A percentile compares a stretch with the other conserved stretches of the same genome.
Evolutionary conservation across 2,113 vertebrate species (phyloP).

Genomic region (Pseudopipra pipra): DNA sequence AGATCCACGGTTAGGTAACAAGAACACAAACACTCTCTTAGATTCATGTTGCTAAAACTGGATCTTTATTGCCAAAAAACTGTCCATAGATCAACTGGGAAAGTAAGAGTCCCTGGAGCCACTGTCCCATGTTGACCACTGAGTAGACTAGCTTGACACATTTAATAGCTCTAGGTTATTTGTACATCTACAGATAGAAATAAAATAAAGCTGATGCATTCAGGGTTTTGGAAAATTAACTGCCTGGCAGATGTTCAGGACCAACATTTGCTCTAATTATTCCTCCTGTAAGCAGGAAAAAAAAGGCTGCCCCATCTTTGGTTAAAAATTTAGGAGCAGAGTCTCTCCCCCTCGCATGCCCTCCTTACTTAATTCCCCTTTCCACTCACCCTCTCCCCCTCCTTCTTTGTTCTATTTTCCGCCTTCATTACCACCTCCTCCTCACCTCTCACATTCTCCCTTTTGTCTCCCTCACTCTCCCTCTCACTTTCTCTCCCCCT

Average conservation of each 20-base stretch:
- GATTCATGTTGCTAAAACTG: not conserved
- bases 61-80: not conserved
- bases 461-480: conserved; percentile 53
- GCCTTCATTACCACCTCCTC: conserved; percentile 58
- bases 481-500: conserved; percentile 17
- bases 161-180: not conserved
- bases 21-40: not conserved
- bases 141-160: not conserved
- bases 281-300: not conserved
- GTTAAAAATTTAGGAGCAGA: not conserved
- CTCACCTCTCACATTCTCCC: conserved; percentile 48
- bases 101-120: not conserved
- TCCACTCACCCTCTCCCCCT: not conserved
- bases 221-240: not conserved
- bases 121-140: not conserved
- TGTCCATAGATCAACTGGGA: not conserved
- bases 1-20: not conserved
- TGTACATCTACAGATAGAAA: not conserved
- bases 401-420: conserved; percentile 61
- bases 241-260: not conserved
- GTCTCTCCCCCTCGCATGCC: not conserved
- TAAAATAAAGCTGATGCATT: not conserved
- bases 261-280: conserved; percentile 10
- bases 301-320: not conserved
- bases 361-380: conserved; percentile 27